Percentiles rank a stretch among this genome's conserved stretches.
Evolutionary conservation across 2,888 invertebrate genomes (phyloP).

Genomic region (Itoplectis maculator): DNA sequence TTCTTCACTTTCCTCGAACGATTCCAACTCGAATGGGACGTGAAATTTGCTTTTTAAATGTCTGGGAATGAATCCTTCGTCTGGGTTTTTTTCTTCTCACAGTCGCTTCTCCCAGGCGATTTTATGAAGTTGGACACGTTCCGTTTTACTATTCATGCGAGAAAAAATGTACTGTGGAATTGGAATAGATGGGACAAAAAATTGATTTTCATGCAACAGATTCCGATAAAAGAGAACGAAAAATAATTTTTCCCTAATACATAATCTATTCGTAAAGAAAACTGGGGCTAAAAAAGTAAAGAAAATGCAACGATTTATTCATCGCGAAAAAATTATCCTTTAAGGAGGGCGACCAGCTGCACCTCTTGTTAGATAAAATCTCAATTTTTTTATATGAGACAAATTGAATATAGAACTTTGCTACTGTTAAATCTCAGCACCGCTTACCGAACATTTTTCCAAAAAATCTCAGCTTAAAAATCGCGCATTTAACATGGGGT

Average conservation of each 20-base stretch:
- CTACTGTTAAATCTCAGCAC: too few relatives aligned
- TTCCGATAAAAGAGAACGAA: background rate
- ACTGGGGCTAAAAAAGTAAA: background rate
- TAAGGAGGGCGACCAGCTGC: too few relatives aligned
- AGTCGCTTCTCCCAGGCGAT: background rate
- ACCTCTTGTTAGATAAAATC: too few relatives aligned
- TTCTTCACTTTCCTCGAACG: background rate
- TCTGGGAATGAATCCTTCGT: background rate
- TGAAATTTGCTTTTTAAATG: constrained; percentile 24
- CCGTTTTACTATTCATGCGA: background rate
- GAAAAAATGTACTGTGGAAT: too few relatives aligned
- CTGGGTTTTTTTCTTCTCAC: constrained; percentile 5
- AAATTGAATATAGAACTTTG: too few relatives aligned
- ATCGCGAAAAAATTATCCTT: too few relatives aligned
- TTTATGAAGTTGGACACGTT: background rate
- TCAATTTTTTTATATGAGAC: too few relatives aligned
- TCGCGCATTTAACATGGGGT: too few relatives aligned
- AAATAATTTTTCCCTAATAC: background rate
- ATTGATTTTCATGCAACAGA: background rate
- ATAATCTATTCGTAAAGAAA: background rate
- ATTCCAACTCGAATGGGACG: constrained; percentile 10
- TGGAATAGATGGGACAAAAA: too few relatives aligned
- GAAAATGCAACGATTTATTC: constrained; percentile 1
- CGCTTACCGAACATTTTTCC: too few relatives aligned
- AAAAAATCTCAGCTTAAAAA: too few relatives aligned